Conservation (phyloP, 2,888 invertebrate species). For the Metalampra italica region DNA sequence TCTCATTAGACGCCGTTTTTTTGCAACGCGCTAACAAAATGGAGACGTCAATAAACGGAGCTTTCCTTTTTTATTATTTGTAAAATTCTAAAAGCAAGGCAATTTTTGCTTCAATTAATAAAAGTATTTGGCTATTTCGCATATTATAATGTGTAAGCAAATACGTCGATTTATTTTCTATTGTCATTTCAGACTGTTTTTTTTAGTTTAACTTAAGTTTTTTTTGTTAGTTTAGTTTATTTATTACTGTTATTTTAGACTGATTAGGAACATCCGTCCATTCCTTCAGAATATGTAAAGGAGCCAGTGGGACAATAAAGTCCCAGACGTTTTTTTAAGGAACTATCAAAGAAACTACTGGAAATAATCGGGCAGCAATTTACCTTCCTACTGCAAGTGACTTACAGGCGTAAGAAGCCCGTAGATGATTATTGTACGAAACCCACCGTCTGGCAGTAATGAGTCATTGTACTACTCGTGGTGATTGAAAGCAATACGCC, state of each 20-base stretch:
- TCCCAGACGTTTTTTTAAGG: too few relatives aligned
- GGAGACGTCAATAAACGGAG: constrained; percentile 47
- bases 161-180: neutral
- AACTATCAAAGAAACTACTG: too few relatives aligned
- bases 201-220: too few relatives aligned
- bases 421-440: constrained; percentile 8
- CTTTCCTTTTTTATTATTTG: constrained; percentile 26
- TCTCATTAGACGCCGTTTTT: constrained; percentile 54
- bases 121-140: neutral
- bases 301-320: too few relatives aligned
- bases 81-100: constrained; percentile 1
- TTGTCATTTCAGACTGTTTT: too few relatives aligned
- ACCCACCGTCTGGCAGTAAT: constrained; percentile 16
- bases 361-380: too few relatives aligned
- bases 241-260: too few relatives aligned
- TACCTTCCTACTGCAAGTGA: neutral
- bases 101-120: neutral
- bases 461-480: constrained; percentile 14
- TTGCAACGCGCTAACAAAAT: constrained; percentile 50
- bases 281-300: too few relatives aligned
- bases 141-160: too few relatives aligned
- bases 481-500: constrained; percentile 15
- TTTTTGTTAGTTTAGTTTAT: too few relatives aligned
- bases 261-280: too few relatives aligned
- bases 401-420: constrained; percentile 10